Base-by-base conservation (phyloP, 2,113 vertebrate genomes). In the Mustela lutreola region DNA sequence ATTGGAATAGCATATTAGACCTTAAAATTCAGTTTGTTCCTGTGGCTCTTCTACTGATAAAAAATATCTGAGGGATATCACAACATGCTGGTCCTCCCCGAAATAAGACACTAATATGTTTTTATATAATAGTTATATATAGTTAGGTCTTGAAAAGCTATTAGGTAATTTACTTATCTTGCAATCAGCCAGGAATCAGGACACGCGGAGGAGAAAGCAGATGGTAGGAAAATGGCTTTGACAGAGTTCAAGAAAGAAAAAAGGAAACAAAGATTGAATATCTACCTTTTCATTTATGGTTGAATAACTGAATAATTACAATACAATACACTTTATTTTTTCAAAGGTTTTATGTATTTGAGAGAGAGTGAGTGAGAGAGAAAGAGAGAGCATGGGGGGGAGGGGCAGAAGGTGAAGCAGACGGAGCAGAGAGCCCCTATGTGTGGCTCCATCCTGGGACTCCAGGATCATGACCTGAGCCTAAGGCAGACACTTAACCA, bases 41-140 rank as follows among this genome's bases (percentile, higher is more conserved):
- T 33, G 62, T 36, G 75, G 58, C 14, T 86, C 2, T 93, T 89
- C 89, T 75, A 76, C 88, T 76, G 11, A 94, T 78, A 84, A 95
- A 76, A 92, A 85, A 79, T n/a, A 88, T 84, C 33, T 67, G 56
- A 96, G 36, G 14, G 67, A 75, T 45, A 81, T 5, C 53, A 87
- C 36, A 63, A 65, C 53, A 42, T 31, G 4, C 33, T 21, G 15
- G 76, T 82, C 91, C 63, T 95, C 67, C 62, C 60, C 76, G 48
- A 97, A 95, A 97, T 45, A 94, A 73, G 75, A 33, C 6, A 88
- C 50, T 86, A 31, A 18, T 15, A 11, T 45, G 58, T 22, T 82
- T 75, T 96, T 83, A 89, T 50, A 26, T 50, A 85, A 94, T 79
- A 48, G 79, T 91, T 93, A 94, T 79, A 83, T 39, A 78, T 94